Base-by-base conservation (phyloP, 2,113 vertebrate genomes). In the Oxyruncus cristatus region DNA sequence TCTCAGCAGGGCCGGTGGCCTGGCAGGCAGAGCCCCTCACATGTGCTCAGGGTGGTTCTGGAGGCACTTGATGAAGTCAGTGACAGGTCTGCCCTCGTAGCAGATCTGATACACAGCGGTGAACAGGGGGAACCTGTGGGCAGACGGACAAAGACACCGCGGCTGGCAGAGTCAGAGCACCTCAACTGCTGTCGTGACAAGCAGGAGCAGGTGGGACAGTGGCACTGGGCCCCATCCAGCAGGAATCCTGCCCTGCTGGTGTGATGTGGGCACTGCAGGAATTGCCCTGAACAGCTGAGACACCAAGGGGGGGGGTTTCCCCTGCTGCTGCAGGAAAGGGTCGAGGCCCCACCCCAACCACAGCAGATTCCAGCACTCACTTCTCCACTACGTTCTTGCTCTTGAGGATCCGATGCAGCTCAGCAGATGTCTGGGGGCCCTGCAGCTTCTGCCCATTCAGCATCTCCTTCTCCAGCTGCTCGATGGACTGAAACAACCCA, bases 391-490 rank as follows among this genome's bases (percentile, higher is more conserved):
- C 44, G 13, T 99, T 98, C 96, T 99, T 99, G 97, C 96, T 98
- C 82, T 98, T 98, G 37, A 99, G 98, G 97, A 99, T 98, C 68
- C 92, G 98, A 91, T 99, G 97, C 56, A 99, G 98, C 96, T 99
- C 99, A 20, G 96, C 97, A 33, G 99, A 98, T 3, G 99, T 99
- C 33, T 97, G 98, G n/a, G 99, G 99, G 92, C 99, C 99, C 95
- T 99, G 99, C 72, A 99, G 98, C 97, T 99, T 99, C 98, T 99
- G 99, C 55, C 99, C 99, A 10, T 99, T 99, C 97, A 99, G 97
- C 98, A 99, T 97, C 97, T 99, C 99, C 58, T 98, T 98, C 98
- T 99, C 99, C 91, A 99, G 94, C 97, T 99, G 98, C 95, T 99
- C 99, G 8, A 99, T 99, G 63, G 98, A 98, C 99, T 99, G 90